A percentile compares a stretch with the other conserved stretches of the same genome.
phyloP scores from a whole-genome alignment of 2,888 invertebrate species.

The Meghimatium bilineatum region DNA sequence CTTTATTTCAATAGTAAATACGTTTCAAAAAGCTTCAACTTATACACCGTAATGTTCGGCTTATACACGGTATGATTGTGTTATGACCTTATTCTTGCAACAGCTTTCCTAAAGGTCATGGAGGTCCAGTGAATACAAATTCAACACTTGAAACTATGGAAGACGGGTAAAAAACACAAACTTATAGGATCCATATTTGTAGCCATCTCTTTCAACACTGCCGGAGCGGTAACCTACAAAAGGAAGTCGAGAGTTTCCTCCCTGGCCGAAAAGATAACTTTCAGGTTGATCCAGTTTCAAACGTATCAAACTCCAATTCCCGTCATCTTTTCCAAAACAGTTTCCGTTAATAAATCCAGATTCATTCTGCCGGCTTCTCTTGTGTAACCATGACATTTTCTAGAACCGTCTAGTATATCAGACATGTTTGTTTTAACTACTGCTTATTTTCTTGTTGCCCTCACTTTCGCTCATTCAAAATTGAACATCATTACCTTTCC shows the following conservation, averaged over 20 bases:
- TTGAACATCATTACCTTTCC: slow-evolving; percentile 22
- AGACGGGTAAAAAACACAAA: slow-evolving; percentile 17
- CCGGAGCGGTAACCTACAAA: not conserved
- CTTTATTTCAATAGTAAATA: too few species aligned
- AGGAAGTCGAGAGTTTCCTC: slow-evolving; percentile 29
- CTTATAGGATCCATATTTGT: not conserved
- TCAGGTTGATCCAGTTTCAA: slow-evolving; percentile 34
- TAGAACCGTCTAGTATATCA: slow-evolving; percentile 11
- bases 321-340: slow-evolving; percentile 14
- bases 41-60: too few species aligned
- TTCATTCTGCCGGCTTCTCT: not conserved
- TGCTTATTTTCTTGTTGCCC: slow-evolving; percentile 27
- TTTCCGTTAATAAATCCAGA: slow-evolving; percentile 22
- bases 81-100: not conserved
- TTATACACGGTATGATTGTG: not conserved
- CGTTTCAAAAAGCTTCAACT: too few species aligned
- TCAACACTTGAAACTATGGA: not conserved
- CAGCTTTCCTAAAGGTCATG: slow-evolving; percentile 21
- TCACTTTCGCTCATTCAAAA: slow-evolving; percentile 17
- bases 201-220: not conserved
- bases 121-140: slow-evolving; percentile 5
- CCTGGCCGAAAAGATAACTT: slow-evolving; percentile 6
- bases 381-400: slow-evolving; percentile 35
- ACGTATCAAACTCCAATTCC: slow-evolving; percentile 27
- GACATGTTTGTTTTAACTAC: slow-evolving; percentile 35